Base-by-base conservation (phyloP, 2,113 vertebrate genomes). In the Hypocryptadius cinnamomeus region DNA sequence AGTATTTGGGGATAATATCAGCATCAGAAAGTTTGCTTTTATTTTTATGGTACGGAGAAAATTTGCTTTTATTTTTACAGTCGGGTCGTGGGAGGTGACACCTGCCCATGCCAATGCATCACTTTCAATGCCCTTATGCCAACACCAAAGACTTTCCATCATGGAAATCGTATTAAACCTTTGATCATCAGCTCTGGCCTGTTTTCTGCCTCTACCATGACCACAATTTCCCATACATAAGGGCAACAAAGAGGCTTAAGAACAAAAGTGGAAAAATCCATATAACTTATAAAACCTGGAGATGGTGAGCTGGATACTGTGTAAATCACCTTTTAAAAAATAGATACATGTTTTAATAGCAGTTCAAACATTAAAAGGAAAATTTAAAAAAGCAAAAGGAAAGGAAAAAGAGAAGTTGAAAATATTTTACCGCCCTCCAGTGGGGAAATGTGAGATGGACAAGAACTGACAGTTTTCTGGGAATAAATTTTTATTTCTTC, bases 361-460 rank as follows among this genome's bases (percentile, higher is more conserved):
- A 73, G n/a, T 19, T 66, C 18, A 79, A 69, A 64, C 13, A 5
- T 4, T 39, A 18, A 66, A 60, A 35, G 10, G 17, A 11, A 22
- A 48, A 42, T 28, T 6, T 0, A 31, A 53, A 74, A 61, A 79
- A 77, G 37, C 17, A 28, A 48, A 53, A 85, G 40, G 40, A 54
- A 37, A 2, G 24, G 5, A 9, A 69, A 69, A 69, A 51, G 8
- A 65, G 22, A 59, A 45, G 13, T 79, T 81, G 42, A 91, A 95
- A 96, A 94, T 82, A 83, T 95, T 95, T 85, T 94, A 95, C 80
- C 13, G 71, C 96, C 95, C 97, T 97, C 97, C 97, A 96, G 96
- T 94, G 97, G 96, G 3, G 3, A 11, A 53, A 19, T 45, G 18
- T 0, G 57, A 96, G 70, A 87, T 68, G 37, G 72, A 76, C 30